Conservation (phyloP, 1,140 invertebrate genomes). For the Palaemon carinicauda region DNA sequence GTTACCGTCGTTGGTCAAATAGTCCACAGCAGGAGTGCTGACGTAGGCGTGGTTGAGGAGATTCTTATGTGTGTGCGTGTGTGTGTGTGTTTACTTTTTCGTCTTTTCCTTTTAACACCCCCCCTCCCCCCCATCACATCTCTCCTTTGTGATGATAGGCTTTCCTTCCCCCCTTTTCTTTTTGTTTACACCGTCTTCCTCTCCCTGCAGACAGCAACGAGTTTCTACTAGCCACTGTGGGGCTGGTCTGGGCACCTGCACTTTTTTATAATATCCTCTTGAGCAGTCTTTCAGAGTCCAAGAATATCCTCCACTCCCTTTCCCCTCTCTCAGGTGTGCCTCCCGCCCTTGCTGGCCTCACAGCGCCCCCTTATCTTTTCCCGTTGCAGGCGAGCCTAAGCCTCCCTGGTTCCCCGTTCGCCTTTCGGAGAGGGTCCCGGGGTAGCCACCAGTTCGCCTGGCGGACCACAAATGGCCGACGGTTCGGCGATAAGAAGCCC, state of each 20-base stretch:
- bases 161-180: neutral
- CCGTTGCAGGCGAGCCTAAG: constrained; percentile 88
- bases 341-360: constrained; percentile 24
- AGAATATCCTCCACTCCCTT: neutral
- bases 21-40: neutral
- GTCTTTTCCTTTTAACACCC: neutral
- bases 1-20: neutral
- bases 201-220: neutral
- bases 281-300: no score
- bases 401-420: constrained; percentile 95
- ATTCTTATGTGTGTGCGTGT: neutral
- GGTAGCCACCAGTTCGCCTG: constrained; percentile 92
- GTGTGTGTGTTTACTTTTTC: neutral
- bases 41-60: constrained; percentile 21
- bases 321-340: neutral
- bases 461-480: constrained; percentile 76
- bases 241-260: neutral
- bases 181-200: neutral
- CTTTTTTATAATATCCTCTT: no score
- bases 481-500: constrained; percentile 86
- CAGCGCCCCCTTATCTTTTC: constrained; percentile 30
- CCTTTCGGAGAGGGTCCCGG: constrained; percentile 84
- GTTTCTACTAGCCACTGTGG: neutral
- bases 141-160: no score
- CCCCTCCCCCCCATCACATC: no score